Evolutionary conservation across 2,113 vertebrate genomes (phyloP).

Genomic region (Ptilonorhynchus violaceus): DNA sequence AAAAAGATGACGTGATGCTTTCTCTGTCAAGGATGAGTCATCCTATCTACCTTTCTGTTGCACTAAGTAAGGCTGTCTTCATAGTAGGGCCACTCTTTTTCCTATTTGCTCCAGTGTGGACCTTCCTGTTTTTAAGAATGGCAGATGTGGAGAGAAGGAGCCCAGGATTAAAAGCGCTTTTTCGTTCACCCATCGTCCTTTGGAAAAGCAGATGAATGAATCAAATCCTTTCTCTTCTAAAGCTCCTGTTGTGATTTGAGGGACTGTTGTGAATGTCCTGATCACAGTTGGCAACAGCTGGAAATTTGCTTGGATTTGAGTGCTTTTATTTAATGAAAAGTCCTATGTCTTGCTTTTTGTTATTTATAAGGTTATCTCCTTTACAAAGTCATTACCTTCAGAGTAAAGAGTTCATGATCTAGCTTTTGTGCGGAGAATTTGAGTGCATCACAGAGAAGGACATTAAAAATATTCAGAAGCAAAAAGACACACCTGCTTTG

Average conservation of each 20-base stretch:
- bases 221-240: neutral
- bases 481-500: too few species aligned
- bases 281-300: neutral
- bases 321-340: neutral
- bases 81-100: neutral
- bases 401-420: neutral
- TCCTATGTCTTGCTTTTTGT: neutral
- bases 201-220: neutral
- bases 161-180: neutral
- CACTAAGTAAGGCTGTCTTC: neutral
- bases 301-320: neutral
- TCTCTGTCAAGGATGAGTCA: neutral
- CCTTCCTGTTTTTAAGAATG: neutral
- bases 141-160: neutral
- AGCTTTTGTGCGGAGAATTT: neutral
- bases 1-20: neutral
- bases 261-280: neutral
- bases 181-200: neutral
- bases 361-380: neutral
- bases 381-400: neutral
- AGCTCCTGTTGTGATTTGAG: neutral
- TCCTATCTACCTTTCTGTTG: neutral
- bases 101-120: neutral
- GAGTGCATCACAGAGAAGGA: neutral
- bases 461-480: neutral